These are phyloP conservation scores for Alloplasta piceator DNA, from an alignment of 2,888 invertebrate genomes.

Conservation along the genomic window DNA sequence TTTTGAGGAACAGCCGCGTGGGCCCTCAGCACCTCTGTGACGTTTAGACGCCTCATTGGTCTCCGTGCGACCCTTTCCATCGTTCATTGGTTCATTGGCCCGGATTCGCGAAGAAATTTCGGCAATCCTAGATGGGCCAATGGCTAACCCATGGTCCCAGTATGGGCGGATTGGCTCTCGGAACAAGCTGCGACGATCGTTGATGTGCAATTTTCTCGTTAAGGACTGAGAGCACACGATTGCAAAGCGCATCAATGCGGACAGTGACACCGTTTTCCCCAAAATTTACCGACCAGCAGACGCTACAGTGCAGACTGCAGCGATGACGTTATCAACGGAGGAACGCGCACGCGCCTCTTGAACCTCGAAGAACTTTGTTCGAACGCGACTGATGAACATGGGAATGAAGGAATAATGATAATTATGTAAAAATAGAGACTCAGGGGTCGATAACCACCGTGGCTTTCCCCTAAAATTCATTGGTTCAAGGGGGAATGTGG, in stretches of 20 bases:
- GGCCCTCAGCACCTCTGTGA: conserved; percentile 81
- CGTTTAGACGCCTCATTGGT: conserved; percentile 79
- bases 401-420: too few relatives aligned
- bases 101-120: conserved; percentile 74
- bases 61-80: conserved; percentile 79
- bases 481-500: conserved; percentile 53
- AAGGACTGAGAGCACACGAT: not conserved
- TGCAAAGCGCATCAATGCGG: conserved; percentile 66
- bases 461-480: conserved; percentile 82
- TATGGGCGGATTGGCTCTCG: conserved; percentile 34
- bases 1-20: conserved; percentile 83
- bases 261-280: conserved; percentile 83
- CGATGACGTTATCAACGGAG: conserved; percentile 26
- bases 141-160: conserved; percentile 26
- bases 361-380: too few relatives aligned
- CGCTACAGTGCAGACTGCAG: not conserved
- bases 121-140: conserved; percentile 71
- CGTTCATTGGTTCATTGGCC: conserved; percentile 77
- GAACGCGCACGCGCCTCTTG: not conserved
- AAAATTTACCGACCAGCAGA: conserved; percentile 73
- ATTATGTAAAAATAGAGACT: too few relatives aligned
- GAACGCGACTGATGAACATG: too few relatives aligned
- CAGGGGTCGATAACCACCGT: conserved; percentile 31
- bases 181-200: conserved; percentile 20
- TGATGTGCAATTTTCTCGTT: conserved; percentile 57